These are phyloP conservation scores for Boloria selene DNA, from an alignment of 2,888 invertebrate genomes.

Conservation along the genomic window DNA sequence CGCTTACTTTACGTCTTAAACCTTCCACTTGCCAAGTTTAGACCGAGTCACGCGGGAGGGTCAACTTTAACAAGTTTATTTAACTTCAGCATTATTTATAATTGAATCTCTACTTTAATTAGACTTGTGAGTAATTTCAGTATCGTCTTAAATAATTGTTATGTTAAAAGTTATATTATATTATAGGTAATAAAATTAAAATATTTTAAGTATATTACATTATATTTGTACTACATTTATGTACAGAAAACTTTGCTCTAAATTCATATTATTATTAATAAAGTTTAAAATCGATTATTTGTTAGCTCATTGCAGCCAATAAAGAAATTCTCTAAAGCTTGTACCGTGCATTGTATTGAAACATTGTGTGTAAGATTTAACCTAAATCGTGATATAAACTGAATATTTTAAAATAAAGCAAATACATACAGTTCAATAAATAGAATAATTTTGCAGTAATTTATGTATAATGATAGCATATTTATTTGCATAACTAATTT, in stretches of 20 bases:
- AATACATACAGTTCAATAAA: not conserved
- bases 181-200: not conserved
- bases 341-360: too few species aligned
- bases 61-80: conserved; percentile 70
- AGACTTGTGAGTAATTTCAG: conserved; percentile 46
- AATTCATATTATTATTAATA: too few species aligned
- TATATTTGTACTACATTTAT: too few species aligned
- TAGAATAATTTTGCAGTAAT: conserved; percentile 18
- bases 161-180: not conserved
- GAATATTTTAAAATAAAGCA: not conserved
- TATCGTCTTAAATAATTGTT: conserved; percentile 8
- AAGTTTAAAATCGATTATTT: too few species aligned
- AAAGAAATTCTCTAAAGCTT: too few species aligned
- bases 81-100: conserved; percentile 74
- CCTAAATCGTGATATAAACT: too few species aligned
- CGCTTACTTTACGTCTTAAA: conserved; percentile 76
- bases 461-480: conserved; percentile 19
- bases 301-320: too few species aligned
- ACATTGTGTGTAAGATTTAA: too few species aligned
- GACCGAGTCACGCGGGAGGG: conserved; percentile 61
- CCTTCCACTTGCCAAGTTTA: conserved; percentile 78
- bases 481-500: conserved; percentile 31
- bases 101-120: conserved; percentile 74
- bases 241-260: too few species aligned
- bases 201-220: not conserved